A percentile compares a stretch with the other conserved stretches of the same genome.
These are phyloP conservation scores for Octomys mimax DNA, from an alignment of 2,797 vertebrate genomes.

Conservation along the genomic window DNA sequence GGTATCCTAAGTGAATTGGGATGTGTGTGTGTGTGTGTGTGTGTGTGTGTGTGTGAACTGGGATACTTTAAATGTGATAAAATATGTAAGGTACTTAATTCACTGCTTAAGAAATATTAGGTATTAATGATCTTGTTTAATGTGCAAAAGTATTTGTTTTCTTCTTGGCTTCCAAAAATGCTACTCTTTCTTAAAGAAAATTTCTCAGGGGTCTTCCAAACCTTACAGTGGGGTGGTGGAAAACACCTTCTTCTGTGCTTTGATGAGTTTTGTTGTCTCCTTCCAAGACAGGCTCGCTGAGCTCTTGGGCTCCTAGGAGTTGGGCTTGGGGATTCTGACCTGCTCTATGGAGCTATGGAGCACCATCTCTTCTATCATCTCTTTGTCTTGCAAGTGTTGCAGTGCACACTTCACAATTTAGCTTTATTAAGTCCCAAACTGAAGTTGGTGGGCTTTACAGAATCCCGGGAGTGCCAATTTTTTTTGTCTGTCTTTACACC, in stretches of 20 bases:
- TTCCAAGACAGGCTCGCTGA: not conserved
- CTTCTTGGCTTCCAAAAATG: not conserved
- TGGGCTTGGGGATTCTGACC: not conserved
- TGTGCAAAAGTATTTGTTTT: not conserved
- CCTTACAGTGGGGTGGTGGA: accelerated
- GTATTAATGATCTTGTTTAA: not conserved
- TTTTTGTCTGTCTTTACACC: not conserved
- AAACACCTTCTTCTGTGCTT: not conserved
- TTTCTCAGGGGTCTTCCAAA: not conserved
- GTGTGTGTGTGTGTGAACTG: too few relatives aligned
- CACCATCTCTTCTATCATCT: not conserved
- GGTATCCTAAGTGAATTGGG: not conserved
- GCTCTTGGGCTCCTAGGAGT: not conserved
- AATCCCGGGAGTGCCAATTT: too few relatives aligned
- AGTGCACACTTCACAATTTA: not conserved
- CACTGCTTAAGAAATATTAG: conserved; percentile 1
- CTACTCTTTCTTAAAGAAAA: not conserved
- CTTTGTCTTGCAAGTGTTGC: not conserved
- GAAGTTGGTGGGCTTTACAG: not conserved
- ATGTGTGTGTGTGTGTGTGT: not conserved
- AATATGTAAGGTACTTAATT: not conserved
- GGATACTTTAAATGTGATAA: not conserved
- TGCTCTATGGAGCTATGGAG: not conserved
- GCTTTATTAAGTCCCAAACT: not conserved
- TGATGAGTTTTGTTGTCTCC: not conserved